Evolutionary conservation across 1,140 invertebrate species (phyloP).

Genomic region (Notospermus geniculatus): DNA sequence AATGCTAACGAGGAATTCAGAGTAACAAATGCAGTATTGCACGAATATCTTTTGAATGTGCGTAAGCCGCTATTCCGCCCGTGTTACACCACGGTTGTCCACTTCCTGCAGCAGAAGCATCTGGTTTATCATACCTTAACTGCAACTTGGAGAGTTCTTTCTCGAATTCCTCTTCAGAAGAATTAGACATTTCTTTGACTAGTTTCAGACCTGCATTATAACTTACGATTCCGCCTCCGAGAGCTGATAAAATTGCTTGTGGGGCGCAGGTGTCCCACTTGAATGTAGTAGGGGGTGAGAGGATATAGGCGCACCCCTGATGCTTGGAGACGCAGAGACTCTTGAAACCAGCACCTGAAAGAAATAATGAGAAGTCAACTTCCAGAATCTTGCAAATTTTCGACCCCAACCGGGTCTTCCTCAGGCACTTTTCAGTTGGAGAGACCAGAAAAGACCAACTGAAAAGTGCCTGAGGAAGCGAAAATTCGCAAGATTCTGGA

Average conservation of each 20-base stretch:
- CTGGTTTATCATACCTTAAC: constrained; percentile 22
- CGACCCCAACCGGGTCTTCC: no score
- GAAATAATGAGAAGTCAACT: no score
- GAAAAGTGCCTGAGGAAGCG: no score
- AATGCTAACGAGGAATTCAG: no score
- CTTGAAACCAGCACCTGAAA: constrained; percentile 87
- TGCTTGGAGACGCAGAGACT: constrained; percentile 73
- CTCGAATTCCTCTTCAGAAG: neutral
- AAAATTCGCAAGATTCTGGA: no score
- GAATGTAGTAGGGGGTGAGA: constrained; percentile 71
- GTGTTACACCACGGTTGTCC: constrained; percentile 58
- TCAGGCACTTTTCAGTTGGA: no score
- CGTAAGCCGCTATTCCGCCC: constrained; percentile 66
- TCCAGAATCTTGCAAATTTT: no score
- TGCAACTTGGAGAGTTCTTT: constrained; percentile 12
- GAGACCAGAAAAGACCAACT: no score
- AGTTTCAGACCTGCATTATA: neutral
- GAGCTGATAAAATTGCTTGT: constrained; percentile 71
- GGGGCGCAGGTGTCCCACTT: constrained; percentile 84
- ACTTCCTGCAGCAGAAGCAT: constrained; percentile 15
- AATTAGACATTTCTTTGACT: neutral
- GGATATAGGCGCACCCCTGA: constrained; percentile 72
- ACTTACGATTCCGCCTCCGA: constrained; percentile 63
- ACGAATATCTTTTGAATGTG: no score
- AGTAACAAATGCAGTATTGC: no score